Conservation (phyloP, 2,888 invertebrate species). For the Lomographa bimaculata region DNA sequence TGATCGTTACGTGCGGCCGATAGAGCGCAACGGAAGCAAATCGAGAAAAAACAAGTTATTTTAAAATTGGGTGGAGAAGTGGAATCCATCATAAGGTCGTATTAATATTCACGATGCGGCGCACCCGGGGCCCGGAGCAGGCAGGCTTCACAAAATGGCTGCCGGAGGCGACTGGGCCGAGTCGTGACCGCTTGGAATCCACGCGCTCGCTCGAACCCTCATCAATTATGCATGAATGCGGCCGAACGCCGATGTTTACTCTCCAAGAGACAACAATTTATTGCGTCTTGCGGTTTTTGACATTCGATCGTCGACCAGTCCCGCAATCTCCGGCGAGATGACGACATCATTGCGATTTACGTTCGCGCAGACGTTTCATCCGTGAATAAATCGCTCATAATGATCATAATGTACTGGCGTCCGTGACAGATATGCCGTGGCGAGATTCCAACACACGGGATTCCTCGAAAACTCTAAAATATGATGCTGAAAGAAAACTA, state of each 20-base stretch:
- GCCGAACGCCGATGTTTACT: constrained; percentile 78
- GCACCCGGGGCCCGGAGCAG: constrained; percentile 63
- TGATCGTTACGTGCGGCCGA: constrained; percentile 58
- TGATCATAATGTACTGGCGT: constrained; percentile 28
- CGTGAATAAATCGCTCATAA: constrained; percentile 40
- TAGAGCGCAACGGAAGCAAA: constrained; percentile 58
- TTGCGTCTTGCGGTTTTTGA: constrained; percentile 80
- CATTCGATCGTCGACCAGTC: constrained; percentile 68
- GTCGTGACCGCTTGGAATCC: constrained; percentile 81
- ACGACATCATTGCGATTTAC: constrained; percentile 59
- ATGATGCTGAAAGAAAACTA: constrained; percentile 1
- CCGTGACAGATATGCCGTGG: constrained; percentile 32
- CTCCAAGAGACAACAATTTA: constrained; percentile 80
- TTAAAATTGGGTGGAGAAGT: constrained; percentile 47
- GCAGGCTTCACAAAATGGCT: constrained; percentile 79
- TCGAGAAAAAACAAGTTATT: constrained; percentile 41
- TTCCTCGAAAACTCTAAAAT: constrained; percentile 21
- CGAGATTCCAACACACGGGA: constrained; percentile 26
- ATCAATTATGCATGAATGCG: constrained; percentile 83
- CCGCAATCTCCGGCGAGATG: constrained; percentile 47
- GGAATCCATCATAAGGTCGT: constrained; percentile 58
- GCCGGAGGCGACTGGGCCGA: constrained; percentile 67
- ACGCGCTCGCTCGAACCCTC: constrained; percentile 75
- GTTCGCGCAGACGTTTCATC: constrained; percentile 39
- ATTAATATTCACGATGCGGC: constrained; percentile 72